Evolutionary conservation across 1,140 invertebrate genomes (phyloP).

Genomic region (Cotesia vestalis): DNA sequence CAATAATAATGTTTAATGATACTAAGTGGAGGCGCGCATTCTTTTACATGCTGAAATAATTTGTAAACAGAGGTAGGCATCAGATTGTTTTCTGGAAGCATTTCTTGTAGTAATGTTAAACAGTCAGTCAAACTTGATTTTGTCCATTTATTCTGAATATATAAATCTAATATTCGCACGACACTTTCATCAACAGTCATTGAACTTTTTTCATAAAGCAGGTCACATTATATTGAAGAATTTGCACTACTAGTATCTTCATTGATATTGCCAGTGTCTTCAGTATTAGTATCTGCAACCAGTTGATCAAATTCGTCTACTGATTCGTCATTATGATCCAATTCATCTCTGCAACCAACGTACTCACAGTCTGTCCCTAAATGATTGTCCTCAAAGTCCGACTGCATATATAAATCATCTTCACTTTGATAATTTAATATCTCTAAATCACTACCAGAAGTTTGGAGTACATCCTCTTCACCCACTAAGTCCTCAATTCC

Average conservation of each 20-base stretch:
- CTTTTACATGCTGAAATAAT: constrained; percentile 35
- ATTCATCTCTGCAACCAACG: not conserved
- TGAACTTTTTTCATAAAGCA: constrained; percentile 16
- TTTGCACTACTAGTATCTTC: not conserved
- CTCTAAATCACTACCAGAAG: not conserved
- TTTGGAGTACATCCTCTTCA: not conserved
- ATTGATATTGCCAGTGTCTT: constrained; percentile 4
- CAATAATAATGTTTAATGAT: constrained; percentile 39
- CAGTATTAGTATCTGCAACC: not conserved
- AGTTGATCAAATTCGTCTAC: not conserved
- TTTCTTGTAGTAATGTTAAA: constrained; percentile 27
- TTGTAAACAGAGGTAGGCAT: constrained; percentile 36
- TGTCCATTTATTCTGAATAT: constrained; percentile 33
- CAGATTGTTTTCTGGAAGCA: constrained; percentile 34
- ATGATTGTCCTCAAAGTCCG: not conserved
- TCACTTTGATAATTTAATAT: constrained; percentile 8
- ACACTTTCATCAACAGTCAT: constrained; percentile 32
- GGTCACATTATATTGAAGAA: not conserved
- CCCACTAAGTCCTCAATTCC: not conserved
- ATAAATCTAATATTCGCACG: constrained; percentile 34
- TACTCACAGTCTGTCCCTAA: not conserved
- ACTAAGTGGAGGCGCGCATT: constrained; percentile 23
- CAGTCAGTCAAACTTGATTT: constrained; percentile 31
- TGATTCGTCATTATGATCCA: not conserved
- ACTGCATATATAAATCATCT: not conserved